Conservation (phyloP, 2,797 vertebrate species). For the Brotogeris chrysoptera region DNA sequence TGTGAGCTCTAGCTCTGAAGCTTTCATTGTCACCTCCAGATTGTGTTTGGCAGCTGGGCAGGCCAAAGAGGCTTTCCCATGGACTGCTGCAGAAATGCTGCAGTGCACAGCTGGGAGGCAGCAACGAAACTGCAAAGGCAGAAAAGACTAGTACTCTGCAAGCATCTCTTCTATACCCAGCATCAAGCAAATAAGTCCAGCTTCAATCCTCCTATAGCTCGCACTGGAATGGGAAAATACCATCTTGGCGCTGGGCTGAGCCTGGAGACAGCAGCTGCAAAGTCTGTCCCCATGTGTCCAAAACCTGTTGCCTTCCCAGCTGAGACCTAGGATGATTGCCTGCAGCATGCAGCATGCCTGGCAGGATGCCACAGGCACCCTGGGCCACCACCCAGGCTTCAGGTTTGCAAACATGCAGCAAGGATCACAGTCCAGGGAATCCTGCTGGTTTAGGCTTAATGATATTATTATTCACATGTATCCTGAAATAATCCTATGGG, state of each 20-base stretch:
- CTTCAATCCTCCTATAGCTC: not conserved
- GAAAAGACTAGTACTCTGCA: not conserved
- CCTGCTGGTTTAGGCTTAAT: not conserved
- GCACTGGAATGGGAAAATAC: not conserved
- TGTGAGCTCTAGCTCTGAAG: not conserved
- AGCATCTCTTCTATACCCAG: not conserved
- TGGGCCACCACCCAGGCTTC: not conserved
- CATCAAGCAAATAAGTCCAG: not conserved
- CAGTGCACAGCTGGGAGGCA: not conserved
- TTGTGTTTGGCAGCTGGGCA: fast-evolving
- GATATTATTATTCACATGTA: not conserved
- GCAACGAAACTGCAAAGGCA: not conserved
- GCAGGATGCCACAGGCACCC: not conserved
- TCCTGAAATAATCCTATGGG: not conserved
- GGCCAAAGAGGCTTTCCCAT: not conserved
- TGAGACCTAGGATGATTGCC: not conserved
- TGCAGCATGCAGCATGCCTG: not conserved
- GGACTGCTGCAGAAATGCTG: not conserved
- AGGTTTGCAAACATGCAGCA: not conserved
- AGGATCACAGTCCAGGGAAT: not conserved
- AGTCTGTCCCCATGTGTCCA: not conserved
- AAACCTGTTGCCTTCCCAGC: not conserved
- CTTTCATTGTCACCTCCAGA: not conserved
- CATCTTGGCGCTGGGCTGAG: not conserved
- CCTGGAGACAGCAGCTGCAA: not conserved